phyloP scores from a whole-genome alignment of 2,797 vertebrate species.

The Oophaga sylvatica region DNA sequence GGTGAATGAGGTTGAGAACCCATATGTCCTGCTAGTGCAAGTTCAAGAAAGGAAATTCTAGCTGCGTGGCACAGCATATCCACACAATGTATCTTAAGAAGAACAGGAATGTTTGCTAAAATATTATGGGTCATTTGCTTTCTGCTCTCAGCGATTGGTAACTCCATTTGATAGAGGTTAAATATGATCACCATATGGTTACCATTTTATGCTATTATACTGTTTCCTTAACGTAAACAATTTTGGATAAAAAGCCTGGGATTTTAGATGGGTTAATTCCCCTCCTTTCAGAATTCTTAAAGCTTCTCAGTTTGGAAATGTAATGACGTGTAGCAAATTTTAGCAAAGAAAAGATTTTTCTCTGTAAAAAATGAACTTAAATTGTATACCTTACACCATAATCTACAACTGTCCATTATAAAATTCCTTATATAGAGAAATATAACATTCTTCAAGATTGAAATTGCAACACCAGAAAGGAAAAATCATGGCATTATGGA shows the following conservation, averaged over 20 bases:
- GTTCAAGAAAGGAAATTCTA: constrained; percentile 16
- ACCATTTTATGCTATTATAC: constrained; percentile 44
- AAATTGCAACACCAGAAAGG: no score
- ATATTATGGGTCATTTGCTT: constrained; percentile 31
- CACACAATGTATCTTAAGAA: constrained; percentile 29
- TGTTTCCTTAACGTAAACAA: constrained; percentile 35
- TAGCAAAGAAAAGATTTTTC: neutral
- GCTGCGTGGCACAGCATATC: neutral
- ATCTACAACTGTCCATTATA: neutral
- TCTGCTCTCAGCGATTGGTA: constrained; percentile 24
- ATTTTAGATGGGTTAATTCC: neutral
- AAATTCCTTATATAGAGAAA: neutral
- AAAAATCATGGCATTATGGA: no score
- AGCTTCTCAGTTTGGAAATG: neutral
- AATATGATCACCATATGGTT: constrained; percentile 45
- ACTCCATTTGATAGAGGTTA: constrained; percentile 43
- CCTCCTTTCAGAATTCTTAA: neutral
- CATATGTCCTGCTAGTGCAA: constrained; percentile 1
- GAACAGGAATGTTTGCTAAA: constrained; percentile 33
- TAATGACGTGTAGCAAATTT: constrained; percentile 18
- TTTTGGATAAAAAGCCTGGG: neutral
- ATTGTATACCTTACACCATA: neutral
- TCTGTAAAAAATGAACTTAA: neutral
- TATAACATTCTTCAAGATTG: neutral
- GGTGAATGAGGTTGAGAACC: neutral